phyloP scores from a whole-genome alignment of 64 coral and sea anemone species.

The Pachyseris speciosa region DNA sequence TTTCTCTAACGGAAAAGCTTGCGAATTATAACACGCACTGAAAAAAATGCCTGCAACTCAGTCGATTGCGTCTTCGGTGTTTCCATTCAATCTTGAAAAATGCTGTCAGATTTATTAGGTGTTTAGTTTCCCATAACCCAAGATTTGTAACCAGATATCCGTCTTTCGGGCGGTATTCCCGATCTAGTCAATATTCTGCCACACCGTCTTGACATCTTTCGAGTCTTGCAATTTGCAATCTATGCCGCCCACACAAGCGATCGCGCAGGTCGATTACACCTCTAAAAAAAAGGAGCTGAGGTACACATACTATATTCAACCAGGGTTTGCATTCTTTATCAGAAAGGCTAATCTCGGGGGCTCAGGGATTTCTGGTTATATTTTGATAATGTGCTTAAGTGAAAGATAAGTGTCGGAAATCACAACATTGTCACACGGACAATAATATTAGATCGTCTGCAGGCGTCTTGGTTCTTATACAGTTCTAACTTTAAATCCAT shows the following conservation, averaged over 20 bases:
- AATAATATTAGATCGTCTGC: not conserved
- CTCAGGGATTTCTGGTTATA: conserved; percentile 46
- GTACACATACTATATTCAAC: not conserved
- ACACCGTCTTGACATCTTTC: not conserved
- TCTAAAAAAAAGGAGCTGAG: not conserved
- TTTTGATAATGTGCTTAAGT: conserved; percentile 69
- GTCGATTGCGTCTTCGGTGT: not conserved
- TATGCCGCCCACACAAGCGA: not conserved
- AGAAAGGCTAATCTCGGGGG: not conserved
- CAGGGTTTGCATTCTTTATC: not conserved
- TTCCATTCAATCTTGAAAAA: not conserved
- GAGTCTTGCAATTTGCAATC: not conserved
- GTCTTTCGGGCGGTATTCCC: not conserved
- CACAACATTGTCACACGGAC: not conserved
- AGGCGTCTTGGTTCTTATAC: not conserved
- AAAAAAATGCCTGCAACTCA: not conserved
- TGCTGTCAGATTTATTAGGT: conserved; percentile 40
- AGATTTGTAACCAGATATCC: conserved; percentile 49
- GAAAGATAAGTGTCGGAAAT: conserved; percentile 43
- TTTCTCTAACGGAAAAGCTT: not conserved
- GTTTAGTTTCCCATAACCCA: conserved; percentile 65
- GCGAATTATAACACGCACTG: not conserved
- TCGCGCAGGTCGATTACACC: not conserved
- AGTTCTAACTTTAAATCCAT: not conserved
- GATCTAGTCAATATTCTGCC: conserved; percentile 10